Evolutionary conservation across 2,113 vertebrate species (phyloP).

Genomic region (Sisor rabdophorus): DNA sequence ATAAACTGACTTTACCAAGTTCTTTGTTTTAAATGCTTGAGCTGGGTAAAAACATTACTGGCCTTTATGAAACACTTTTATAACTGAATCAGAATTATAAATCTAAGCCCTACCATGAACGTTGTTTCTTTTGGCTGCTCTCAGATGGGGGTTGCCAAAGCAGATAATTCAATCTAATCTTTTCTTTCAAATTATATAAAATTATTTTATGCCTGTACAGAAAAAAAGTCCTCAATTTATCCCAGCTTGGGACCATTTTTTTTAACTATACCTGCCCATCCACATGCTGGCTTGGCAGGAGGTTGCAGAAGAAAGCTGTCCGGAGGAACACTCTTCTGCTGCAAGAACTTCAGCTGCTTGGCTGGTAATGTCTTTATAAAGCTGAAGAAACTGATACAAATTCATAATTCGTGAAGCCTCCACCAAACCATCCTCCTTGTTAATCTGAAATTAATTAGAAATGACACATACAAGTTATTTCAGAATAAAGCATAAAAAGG

Average conservation of each 20-base stretch:
- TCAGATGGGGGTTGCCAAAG: no score
- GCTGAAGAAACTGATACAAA: constrained; percentile 94
- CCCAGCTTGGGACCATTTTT: not conserved
- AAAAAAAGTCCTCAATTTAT: no score
- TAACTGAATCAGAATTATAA: no score
- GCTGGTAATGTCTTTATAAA: constrained; percentile 91
- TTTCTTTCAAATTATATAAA: no score
- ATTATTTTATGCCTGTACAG: no score
- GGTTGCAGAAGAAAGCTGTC: constrained; percentile 69
- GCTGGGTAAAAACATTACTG: no score
- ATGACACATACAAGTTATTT: no score
- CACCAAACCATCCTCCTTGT: constrained; percentile 85
- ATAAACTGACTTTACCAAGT: not conserved
- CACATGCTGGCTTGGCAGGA: constrained; percentile 94
- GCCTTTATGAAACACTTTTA: no score
- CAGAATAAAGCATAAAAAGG: not conserved
- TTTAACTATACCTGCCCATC: constrained; percentile 85
- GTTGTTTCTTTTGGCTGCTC: no score
- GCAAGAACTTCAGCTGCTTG: constrained; percentile 84
- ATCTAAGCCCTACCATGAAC: no score
- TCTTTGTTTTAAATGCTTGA: no score
- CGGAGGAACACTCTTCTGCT: constrained; percentile 70
- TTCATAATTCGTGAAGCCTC: constrained; percentile 97
- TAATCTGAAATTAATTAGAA: constrained; percentile 74
- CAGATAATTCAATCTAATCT: no score